Evolutionary conservation across 2,888 invertebrate genomes (phyloP), one percentile per base, ranked within the genome.

Genomic region (Orchesella flavescens): DNA sequence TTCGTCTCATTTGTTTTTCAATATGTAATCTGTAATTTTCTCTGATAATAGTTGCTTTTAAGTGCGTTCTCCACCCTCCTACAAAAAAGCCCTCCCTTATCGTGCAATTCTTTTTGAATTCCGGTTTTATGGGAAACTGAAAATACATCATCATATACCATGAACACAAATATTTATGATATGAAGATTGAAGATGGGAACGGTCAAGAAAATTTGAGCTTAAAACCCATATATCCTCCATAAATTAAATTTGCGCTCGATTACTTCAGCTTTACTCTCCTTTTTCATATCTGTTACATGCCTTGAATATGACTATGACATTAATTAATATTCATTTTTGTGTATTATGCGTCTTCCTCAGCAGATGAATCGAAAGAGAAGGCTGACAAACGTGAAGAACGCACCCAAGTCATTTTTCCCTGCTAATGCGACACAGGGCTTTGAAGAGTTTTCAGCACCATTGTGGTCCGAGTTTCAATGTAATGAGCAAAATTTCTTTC

Each of bases 401-500:
- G 88, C 88, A 44, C 88, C 88, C 23, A 88, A 88, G 83, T 87
- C 87, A 61, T 88, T 88, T 59, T 87, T 84, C 75, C 88, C 88
- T 59, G 87, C 85, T 3, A 86, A 87, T 73, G 75, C 84, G 1
- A 75, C 83, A 17, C 76, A 87, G 21, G 83, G 84, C 69, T 87
- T 87, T 80, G 88, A 88, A 53, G 68, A 78, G n/a, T 66, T 19
- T 19, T 61, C 72, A 15, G 72, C 76, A 13, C 43, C 80, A n/a
- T 83, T 96, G 0, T 94, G 94, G 55, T 96, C 96, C 0, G 93
- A 92, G 83, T 96, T 96, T 90, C 93, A 94, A 85, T 96, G 96
- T 89, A 95, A 95, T 0, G 94, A 95, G 89, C 96, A 96, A 90
- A 96, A 96, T 89, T 96, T 96, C 90, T 96, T 96, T 89, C 96